Evolutionary conservation across 2,888 invertebrate genomes (phyloP), one percentile per base, ranked within the genome.

Genomic region (Rhagonycha lutea): DNA sequence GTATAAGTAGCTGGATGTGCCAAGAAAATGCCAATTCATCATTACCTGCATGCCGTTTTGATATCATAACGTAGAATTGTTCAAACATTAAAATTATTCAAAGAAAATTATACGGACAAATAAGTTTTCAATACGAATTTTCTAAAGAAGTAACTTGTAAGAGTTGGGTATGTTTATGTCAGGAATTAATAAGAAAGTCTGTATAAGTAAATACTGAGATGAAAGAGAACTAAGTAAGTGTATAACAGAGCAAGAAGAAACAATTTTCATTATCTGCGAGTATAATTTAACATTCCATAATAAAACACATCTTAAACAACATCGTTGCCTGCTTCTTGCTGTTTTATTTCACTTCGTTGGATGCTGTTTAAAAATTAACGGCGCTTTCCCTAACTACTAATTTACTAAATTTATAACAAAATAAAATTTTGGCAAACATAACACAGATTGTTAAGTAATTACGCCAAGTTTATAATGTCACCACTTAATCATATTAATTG

Each of bases 221-320:
- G 78, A 77, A 73, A 77, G 74, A 75, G 74, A 78, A 78, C 76
- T 74, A 76, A 79, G 76, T 76, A 65, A 24, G 63, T n/a, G 24
- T 24, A 74, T 72, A 72, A 70, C 74, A 75, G 73, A 73, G 75
- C 68, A 72, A 74, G 71, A 77, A 73, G 69, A 76, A 79, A 79
- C 79, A 79, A 75, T 80, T 80, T 80, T 78, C 80, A 80, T 80
- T 79, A 79, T 76, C 80, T 76, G 80, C 74, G 78, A 76, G 79
- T 80, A 78, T 79, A 80, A 80, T 80, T 80, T 78, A 79, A 80
- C 79, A 80, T 80, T 80, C 79, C 79, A 75, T 79, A 79, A 78
- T 79, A 80, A 79, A 80, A 79, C 79, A 80, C 74, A 79, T 79
- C 76, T 77, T 72, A 76, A 73, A 75, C 62, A 79, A 74, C 75